Percentiles rank a stretch among this genome's conserved stretches.
Evolutionary conservation across 1,140 invertebrate species (phyloP).

Genomic region (Drosophila carrolli): DNA sequence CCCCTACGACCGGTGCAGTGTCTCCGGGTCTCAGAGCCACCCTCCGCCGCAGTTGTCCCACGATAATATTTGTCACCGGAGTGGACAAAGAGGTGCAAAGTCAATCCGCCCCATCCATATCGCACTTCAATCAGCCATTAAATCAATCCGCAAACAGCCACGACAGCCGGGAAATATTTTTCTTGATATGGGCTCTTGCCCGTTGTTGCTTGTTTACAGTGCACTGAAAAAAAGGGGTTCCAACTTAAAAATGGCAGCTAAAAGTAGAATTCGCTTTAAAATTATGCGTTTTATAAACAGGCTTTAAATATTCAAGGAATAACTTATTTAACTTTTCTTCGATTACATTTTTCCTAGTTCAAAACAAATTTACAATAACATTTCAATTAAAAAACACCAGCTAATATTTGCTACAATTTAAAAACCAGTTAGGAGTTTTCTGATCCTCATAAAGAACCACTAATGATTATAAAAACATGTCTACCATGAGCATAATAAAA

Average conservation of each 20-base stretch:
- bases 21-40: not conserved
- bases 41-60: constrained; percentile 4
- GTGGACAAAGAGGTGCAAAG: constrained; percentile 30
- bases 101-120: constrained; percentile 30
- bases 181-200: constrained; percentile 16
- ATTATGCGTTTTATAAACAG: too few relatives aligned
- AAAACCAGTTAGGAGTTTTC: too few relatives aligned
- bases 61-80: constrained; percentile 61
- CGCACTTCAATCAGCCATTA: constrained; percentile 51
- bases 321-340: too few relatives aligned
- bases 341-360: not conserved
- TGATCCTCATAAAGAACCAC: too few relatives aligned
- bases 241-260: not conserved
- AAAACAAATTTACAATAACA: not conserved
- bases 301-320: too few relatives aligned
- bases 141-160: constrained; percentile 51
- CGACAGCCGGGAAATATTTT: constrained; percentile 41
- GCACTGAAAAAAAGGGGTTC: constrained; percentile 4
- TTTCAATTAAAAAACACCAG: too few relatives aligned
- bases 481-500: too few relatives aligned
- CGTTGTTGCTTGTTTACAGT: constrained; percentile 2
- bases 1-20: constrained; percentile 6
- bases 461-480: too few relatives aligned
- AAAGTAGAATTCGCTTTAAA: not conserved
- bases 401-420: too few relatives aligned